These are phyloP conservation scores for Smittia sp. DNA, from an alignment of 2,888 invertebrate species.

Conservation along the genomic window DNA sequence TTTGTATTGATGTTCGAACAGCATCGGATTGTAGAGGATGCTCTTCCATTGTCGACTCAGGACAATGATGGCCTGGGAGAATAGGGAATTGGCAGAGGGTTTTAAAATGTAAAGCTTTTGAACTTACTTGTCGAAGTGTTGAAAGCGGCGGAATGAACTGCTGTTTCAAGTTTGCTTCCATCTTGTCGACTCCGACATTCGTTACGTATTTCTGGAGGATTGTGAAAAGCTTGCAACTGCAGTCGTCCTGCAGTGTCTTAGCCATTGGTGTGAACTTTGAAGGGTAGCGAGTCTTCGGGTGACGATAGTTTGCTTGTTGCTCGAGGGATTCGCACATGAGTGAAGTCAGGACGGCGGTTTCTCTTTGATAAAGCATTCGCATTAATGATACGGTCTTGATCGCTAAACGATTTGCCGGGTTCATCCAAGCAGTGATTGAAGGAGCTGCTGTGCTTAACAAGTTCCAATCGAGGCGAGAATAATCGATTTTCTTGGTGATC, in stretches of 20 bases:
- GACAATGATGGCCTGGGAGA: conserved; percentile 82
- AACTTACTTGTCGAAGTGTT: conserved; percentile 75
- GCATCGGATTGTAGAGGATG: conserved; percentile 85
- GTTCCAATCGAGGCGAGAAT: conserved; percentile 94
- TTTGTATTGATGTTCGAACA: conserved; percentile 86
- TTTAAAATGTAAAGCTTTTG: background rate
- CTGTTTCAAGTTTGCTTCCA: conserved; percentile 81
- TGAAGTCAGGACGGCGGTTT: conserved; percentile 86
- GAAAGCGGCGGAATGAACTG: conserved; percentile 82
- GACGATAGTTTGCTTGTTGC: conserved; percentile 76
- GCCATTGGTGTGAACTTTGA: conserved; percentile 83
- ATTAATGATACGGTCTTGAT: conserved; percentile 79
- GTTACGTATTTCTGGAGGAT: conserved; percentile 82
- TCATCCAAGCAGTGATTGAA: conserved; percentile 97
- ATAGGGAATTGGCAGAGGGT: too few relatives aligned
- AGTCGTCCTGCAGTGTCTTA: conserved; percentile 90
- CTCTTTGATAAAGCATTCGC: conserved; percentile 72
- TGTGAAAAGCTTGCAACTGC: conserved; percentile 88
- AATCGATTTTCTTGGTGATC: conserved; percentile 90
- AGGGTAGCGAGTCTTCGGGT: conserved; percentile 78
- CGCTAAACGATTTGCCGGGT: conserved; percentile 87
- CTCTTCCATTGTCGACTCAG: conserved; percentile 96
- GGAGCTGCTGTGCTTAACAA: conserved; percentile 92
- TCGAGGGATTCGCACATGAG: conserved; percentile 94
- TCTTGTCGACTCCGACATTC: conserved; percentile 69